Conservation (phyloP, 2,888 invertebrate genomes). For the Agrochola litura region DNA sequence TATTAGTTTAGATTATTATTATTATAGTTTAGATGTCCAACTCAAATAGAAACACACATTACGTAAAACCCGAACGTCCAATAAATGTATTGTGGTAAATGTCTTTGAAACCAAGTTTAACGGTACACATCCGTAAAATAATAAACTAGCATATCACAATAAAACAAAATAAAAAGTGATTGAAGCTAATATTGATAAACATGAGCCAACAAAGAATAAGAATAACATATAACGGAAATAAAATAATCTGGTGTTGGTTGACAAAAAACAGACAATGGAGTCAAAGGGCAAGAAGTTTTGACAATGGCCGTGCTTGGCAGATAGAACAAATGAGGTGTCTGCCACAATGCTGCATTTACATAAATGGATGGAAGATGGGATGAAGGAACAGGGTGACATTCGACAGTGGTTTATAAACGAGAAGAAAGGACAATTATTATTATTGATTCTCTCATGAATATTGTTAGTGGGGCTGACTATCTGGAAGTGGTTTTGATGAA, state of each 20-base stretch:
- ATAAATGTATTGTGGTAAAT: constrained; percentile 51
- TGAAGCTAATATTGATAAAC: constrained; percentile 77
- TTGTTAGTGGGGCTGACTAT: constrained; percentile 65
- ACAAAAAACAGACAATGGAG: constrained; percentile 90
- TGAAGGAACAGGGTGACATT: constrained; percentile 75
- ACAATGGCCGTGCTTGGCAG: constrained; percentile 82
- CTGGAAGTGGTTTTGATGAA: constrained; percentile 51
- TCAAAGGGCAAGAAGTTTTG: constrained; percentile 87
- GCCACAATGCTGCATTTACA: constrained; percentile 88
- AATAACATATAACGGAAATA: constrained; percentile 88
- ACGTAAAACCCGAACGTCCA: constrained; percentile 17
- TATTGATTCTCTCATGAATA: constrained; percentile 76
- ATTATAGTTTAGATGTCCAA: background rate
- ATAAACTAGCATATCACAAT: constrained; percentile 46
- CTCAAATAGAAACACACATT: constrained; percentile 5
- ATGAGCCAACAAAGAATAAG: constrained; percentile 80
- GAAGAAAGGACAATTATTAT: constrained; percentile 73
- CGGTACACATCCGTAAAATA: constrained; percentile 50
- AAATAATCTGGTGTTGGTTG: constrained; percentile 85
- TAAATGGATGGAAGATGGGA: constrained; percentile 77
- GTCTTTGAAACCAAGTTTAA: constrained; percentile 48
- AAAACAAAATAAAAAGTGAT: constrained; percentile 52
- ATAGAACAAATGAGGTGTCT: constrained; percentile 88
- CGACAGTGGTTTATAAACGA: constrained; percentile 63
- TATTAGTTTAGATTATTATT: no score